Base-by-base conservation (phyloP, 2,797 vertebrate genomes). In the Acipenser transmontanus region DNA sequence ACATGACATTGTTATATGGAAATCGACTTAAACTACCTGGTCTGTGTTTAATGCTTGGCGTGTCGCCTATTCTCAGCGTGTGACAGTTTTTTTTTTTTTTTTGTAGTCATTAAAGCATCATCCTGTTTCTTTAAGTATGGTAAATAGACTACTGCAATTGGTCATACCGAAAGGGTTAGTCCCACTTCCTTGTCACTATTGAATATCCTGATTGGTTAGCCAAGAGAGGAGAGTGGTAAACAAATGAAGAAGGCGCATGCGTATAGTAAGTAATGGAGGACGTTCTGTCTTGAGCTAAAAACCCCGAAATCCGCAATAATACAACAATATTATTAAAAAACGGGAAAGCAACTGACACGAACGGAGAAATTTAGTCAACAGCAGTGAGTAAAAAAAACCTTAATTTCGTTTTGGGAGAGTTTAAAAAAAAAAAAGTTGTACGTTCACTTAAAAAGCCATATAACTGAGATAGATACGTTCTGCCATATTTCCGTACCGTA, bases 171-270 rank as follows among this genome's bases (percentile, higher is more conserved):
- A 34, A 34, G 34, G 34, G 34, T 34, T 34, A 34, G 34, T 34
- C 34, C 34, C 34, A 34, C 4, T 34, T 34, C 4, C 34, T 34
- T 34, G 34, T 34, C 34, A 34, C 34, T 34, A 4, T 34, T 34
- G 34, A 34, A 34, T 34, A 4, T 4, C 34, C 52, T 56, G 52
- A 56, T 56, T 56, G 52, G 52, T 56, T 56, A 56, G 10, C 2
- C 17, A 1, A 17, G 2, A 1, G 34, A 34, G 13, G 34, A 49
- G 6, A 52, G 1, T 76, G 89, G 87, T 91, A 89, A 91, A 91
- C 84, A 90, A 85, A 83, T 67, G 68, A 62, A 67, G 51, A 86
- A 74, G 86, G 84, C 63, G 88, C 90, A 84, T 90, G 90, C 88
- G 89, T 76, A 52, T 66, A 52, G 65, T 73, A 47, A 85, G 73